Base-by-base conservation (phyloP, 2,888 invertebrate species). In the Chrysopilus asiliformis region DNA sequence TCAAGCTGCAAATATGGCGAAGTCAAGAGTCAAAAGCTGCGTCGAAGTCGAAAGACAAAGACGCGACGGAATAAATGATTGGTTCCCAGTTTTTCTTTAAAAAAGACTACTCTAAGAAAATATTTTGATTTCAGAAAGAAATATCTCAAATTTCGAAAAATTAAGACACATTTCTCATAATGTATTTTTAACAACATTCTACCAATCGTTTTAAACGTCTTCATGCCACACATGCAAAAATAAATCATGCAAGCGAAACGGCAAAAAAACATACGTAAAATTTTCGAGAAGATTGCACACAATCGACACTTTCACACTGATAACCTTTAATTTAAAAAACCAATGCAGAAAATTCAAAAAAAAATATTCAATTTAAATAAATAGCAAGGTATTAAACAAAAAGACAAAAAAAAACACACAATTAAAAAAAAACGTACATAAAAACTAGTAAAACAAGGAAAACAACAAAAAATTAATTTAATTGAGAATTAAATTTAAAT, bases 381-480 rank as follows among this genome's bases (percentile, higher is more conserved):
- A 8, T 22, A 7, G n/a, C 7, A 22, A 22, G 10, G 22, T 22
- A 22, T 22, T 22, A 10, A 22, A 22, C 10, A 22, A 22, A 22
- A 22, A 22, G 22, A 22, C 22, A 22, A 22, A 22, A 22, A 22
- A 22, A 5, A 28, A 28, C 4, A 28, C 13, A 28, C 15, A 28
- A 28, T 4, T 14, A 22, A 32, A 31, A 32, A 32, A 34, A 40
- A 36, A 29, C 20, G 17, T 27, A 33, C 33, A 17, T 10, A 34
- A 10, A 33, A 31, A 31, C 10, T 18, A 31, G 16, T 31, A 12
- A 17, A 31, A 16, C 17, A 27, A n/a, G n/a, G n/a, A n/a, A n/a
- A n/a, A 33, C 33, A 38, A 19, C 33, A 32, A 27, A 39, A 41
- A 38, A 36, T n/a, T n/a, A n/a, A n/a, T n/a, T n/a, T n/a, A n/a